Evolutionary conservation across 2,888 invertebrate species (phyloP).

Genomic region (Horisme vitalbata): DNA sequence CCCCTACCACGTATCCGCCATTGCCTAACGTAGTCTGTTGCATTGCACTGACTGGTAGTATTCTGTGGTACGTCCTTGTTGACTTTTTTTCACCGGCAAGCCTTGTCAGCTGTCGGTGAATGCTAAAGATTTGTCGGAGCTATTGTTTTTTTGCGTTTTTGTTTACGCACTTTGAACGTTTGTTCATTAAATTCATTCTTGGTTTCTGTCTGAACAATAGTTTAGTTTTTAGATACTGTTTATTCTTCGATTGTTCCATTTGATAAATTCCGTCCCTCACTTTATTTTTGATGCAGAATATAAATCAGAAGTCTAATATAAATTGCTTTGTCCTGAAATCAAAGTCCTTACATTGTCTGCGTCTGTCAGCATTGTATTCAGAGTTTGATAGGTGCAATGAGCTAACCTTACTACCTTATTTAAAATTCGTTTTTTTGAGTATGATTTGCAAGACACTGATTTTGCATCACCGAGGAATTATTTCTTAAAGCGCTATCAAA

Average conservation of each 20-base stretch:
- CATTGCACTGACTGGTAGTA: conserved; percentile 19
- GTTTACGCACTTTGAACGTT: conserved; percentile 4
- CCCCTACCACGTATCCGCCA: conserved; percentile 49
- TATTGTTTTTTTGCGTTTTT: conserved; percentile 9
- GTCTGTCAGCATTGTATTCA: conserved; percentile 4
- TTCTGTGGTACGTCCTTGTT: conserved; percentile 33
- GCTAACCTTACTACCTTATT: conserved; percentile 23
- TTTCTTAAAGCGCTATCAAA: neutral
- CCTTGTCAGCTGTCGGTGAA: conserved; percentile 24
- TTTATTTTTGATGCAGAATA: conserved; percentile 5
- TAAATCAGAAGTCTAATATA: neutral
- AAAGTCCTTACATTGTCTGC: conserved; percentile 2
- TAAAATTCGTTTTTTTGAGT: conserved; percentile 17
- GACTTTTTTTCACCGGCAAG: conserved; percentile 27
- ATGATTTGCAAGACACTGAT: conserved; percentile 18
- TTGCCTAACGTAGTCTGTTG: conserved; percentile 40
- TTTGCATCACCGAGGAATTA: conserved; percentile 9
- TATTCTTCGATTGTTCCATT: neutral
- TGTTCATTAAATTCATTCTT: neutral
- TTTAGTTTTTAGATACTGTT: neutral
- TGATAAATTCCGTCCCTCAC: too few species aligned
- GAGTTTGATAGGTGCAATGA: conserved; percentile 24
- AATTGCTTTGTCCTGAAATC: conserved; percentile 10
- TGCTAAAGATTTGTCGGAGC: conserved; percentile 5
- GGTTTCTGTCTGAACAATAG: neutral